Base-by-base conservation (phyloP, 1,140 invertebrate species). In the Glossosoma conforme region DNA sequence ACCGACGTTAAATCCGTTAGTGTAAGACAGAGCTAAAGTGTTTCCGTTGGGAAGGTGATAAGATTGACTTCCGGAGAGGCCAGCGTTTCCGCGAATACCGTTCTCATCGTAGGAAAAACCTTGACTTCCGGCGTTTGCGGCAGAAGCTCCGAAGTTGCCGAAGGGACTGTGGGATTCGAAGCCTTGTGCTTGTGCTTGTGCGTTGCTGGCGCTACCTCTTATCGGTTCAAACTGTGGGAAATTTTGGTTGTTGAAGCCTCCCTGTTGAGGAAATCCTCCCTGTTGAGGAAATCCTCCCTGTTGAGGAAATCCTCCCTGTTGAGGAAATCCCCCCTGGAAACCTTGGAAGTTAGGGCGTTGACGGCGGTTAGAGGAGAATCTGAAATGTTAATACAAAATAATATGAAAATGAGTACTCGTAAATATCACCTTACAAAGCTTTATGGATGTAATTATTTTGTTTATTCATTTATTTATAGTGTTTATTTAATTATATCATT, bases 31-130 rank as follows among this genome's bases (percentile, higher is more conserved):
- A 24, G 66, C 67, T 11, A 70, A 58, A 3, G 60, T 62, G 32
- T 70, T 64, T 19, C 68, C 68, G 49, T 69, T 66, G 22, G 68
- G 68, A 18, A 70, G 44, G 2, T 56, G 53, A 41, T 60, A 70
- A 1, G 60, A 60, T 48, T 66, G 67, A 44, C 61, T 64, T 9
- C 59, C 59, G 0, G 66, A 69, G 2, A 68, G 62, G 5, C 65
- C 65, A 0, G 63, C 66, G 9, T 63, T 56, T 42, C 63, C 68
- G 32, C 55, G 60, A 5, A 52, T 33, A 3, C 68, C 68, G 42
- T 61, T 59, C n/a, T 56, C 56, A 45, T 57, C 60, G 1, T 9
- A 56, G 36, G 61, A 60, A 25, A 65, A 62, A 8, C 64, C 59
- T 56, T 70, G 68, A 2, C 65, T 64, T 15, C 59, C 58, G 0